Conservation (phyloP, 1,140 invertebrate genomes). For the Diprion similis region DNA sequence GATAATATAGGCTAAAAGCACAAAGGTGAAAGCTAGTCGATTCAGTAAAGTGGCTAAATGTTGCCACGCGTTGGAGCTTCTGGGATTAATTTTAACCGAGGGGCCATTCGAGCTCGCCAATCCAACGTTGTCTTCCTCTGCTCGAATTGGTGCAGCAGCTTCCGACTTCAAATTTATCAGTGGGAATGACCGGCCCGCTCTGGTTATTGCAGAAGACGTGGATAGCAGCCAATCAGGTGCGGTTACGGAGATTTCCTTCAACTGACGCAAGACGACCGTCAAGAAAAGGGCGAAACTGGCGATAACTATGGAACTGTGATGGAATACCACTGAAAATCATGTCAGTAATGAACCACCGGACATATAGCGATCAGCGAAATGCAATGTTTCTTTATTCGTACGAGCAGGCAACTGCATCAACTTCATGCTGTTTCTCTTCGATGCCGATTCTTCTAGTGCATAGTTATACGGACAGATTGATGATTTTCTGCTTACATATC, state of each 20-base stretch:
- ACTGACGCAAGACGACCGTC: constrained; percentile 50
- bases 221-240: constrained; percentile 37
- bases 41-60: constrained; percentile 38
- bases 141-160: constrained; percentile 38
- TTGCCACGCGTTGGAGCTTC: constrained; percentile 32
- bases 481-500: constrained; percentile 41
- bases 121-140: constrained; percentile 40
- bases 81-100: background rate
- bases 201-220: constrained; percentile 35
- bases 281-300: constrained; percentile 54
- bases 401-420: too few species aligned
- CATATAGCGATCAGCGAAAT: too few species aligned
- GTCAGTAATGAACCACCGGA: too few species aligned
- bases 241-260: constrained; percentile 29
- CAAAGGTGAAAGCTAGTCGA: constrained; percentile 37
- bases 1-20: constrained; percentile 38
- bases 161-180: constrained; percentile 46
- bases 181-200: constrained; percentile 42
- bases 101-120: constrained; percentile 24
- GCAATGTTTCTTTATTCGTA: too few species aligned
- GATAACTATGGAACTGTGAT: constrained; percentile 53
- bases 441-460: too few species aligned
- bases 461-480: too few species aligned
- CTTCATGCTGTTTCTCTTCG: too few species aligned
- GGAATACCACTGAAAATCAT: constrained; percentile 55